These are phyloP conservation scores for Crotalus horridus DNA, from an alignment of 2,113 vertebrate genomes.

Conservation along the genomic window DNA sequence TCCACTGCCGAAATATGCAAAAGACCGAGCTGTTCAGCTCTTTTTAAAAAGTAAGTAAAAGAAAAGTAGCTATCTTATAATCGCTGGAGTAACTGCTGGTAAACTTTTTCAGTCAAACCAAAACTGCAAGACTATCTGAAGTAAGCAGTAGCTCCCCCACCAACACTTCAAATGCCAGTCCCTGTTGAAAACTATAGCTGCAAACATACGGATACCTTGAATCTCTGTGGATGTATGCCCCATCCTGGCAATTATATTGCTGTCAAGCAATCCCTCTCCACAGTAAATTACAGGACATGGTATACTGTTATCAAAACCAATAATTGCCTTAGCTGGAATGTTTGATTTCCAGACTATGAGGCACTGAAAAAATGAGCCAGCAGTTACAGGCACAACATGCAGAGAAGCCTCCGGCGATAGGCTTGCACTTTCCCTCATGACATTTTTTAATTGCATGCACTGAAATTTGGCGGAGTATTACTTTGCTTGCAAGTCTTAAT, in stretches of 20 bases:
- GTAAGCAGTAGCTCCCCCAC: not conserved
- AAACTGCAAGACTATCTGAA: not conserved
- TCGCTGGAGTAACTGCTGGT: not conserved
- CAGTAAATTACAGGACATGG: slow-evolving; percentile 17
- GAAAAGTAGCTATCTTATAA: not conserved
- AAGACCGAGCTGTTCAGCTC: fast-evolving
- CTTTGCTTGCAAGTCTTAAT: not conserved
- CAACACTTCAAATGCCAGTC: not conserved
- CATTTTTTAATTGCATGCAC: not conserved
- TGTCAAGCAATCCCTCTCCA: slow-evolving; percentile 8
- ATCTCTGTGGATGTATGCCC: not conserved
- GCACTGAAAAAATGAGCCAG: fast-evolving
- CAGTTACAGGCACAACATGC: not conserved
- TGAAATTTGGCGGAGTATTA: not conserved
- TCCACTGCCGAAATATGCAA: fast-evolving
- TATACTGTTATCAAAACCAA: not conserved
- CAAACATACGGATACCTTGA: slow-evolving; percentile 14
- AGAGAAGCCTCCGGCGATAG: fast-evolving
- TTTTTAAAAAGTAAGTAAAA: not conserved
- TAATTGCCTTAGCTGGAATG: slow-evolving; percentile 2
- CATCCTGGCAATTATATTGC: slow-evolving; percentile 32
- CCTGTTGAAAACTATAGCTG: slow-evolving; percentile 13
- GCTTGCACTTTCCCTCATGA: not conserved
- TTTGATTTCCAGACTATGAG: not conserved
- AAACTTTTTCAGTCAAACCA: not conserved